A percentile compares a stretch with the other conserved stretches of the same genome.
Conservation (phyloP, 2,113 vertebrate species). For the Corvus hawaiiensis region DNA sequence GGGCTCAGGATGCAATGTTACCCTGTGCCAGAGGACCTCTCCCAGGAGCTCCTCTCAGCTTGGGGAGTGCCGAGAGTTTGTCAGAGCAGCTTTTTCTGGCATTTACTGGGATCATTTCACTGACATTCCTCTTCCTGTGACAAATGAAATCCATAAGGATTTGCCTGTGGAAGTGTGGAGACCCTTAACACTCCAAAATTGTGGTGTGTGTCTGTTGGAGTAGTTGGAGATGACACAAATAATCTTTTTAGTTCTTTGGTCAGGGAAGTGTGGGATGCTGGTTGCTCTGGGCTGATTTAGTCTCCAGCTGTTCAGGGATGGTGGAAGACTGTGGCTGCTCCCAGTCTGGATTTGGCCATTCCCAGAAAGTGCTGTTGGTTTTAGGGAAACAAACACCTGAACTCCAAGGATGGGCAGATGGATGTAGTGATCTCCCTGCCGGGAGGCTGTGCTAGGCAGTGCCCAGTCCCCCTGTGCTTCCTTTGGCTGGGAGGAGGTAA, state of each 20-base stretch:
- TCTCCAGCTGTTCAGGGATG: neutral
- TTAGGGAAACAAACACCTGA: no score
- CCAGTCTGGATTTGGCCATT: neutral
- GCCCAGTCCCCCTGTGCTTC: neutral
- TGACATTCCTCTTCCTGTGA: neutral
- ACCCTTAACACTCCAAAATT: rapidly evolving
- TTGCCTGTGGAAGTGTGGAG: neutral
- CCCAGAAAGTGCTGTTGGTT: neutral
- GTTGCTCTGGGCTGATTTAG: neutral
- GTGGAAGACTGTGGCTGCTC: neutral
- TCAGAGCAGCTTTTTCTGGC: neutral
- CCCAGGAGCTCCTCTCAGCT: neutral
- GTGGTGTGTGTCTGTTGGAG: no score
- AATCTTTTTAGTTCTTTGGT: neutral
- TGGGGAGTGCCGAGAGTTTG: neutral
- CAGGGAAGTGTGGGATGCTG: no score
- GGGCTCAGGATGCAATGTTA: neutral
- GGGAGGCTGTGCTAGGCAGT: neutral
- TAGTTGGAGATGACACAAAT: neutral
- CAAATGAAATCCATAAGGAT: neutral
- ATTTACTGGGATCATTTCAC: neutral
- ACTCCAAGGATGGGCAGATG: neutral
- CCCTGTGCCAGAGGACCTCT: neutral
- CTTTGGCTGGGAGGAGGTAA: neutral
- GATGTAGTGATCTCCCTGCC: rapidly evolving